Conservation (phyloP, 1,140 invertebrate species). For the Radopholus similis region DNA sequence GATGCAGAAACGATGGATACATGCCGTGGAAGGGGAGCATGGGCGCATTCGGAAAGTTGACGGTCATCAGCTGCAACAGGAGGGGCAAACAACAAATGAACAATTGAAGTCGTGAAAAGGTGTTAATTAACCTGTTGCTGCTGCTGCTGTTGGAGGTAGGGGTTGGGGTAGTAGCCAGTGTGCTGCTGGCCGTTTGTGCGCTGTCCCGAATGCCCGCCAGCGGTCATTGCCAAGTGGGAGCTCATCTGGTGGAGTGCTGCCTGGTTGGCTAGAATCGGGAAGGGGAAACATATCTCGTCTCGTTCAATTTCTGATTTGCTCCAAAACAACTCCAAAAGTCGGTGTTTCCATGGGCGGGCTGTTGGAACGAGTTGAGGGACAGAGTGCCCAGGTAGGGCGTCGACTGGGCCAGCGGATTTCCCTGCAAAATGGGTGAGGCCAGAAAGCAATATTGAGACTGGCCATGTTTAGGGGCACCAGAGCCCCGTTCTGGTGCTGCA, state of each 20-base stretch:
- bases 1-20: background rate
- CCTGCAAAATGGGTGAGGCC: background rate
- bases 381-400: constrained; percentile 1
- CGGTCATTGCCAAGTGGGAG: too few relatives aligned
- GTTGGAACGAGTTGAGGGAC: background rate
- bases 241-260: too few relatives aligned
- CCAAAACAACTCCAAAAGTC: background rate
- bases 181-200: too few relatives aligned
- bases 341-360: background rate
- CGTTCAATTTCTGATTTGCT: too few relatives aligned
- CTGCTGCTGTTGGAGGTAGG: background rate
- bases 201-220: background rate
- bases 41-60: too few relatives aligned
- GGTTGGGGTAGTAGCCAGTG: background rate
- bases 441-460: too few relatives aligned
- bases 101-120: too few relatives aligned
- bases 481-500: background rate
- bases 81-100: too few relatives aligned
- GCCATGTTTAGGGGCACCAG: too few relatives aligned
- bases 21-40: background rate
- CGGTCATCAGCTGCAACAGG: background rate
- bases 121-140: background rate
- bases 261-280: too few relatives aligned
- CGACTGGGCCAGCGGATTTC: constrained; percentile 12
- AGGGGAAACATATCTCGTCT: too few relatives aligned